Evolutionary conservation across 2,888 invertebrate genomes (phyloP).

Genomic region (Tridacna gigas): DNA sequence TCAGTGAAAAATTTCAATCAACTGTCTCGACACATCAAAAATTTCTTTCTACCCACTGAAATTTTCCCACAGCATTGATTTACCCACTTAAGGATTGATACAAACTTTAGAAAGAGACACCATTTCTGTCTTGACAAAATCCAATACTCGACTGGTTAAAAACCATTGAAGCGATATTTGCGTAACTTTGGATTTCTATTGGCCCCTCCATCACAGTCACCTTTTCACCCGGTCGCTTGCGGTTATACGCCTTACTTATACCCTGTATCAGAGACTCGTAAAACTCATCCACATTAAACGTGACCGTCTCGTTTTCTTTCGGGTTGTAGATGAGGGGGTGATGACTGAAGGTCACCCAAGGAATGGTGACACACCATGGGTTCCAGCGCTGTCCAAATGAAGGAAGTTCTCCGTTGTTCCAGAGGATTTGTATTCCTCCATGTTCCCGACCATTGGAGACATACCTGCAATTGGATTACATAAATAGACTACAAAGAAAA

Average conservation of each 20-base stretch:
- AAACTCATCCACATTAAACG: conserved; percentile 85
- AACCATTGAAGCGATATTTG: conserved; percentile 91
- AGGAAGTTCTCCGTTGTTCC: conserved; percentile 91
- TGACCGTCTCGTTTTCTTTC: conserved; percentile 82
- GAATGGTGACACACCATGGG: conserved; percentile 92
- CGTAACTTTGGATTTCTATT: conserved; percentile 92
- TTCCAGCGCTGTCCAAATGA: conserved; percentile 90
- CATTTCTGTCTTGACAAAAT: conserved; percentile 94
- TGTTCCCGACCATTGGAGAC: conserved; percentile 89
- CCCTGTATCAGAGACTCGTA: conserved; percentile 80
- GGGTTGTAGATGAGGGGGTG: conserved; percentile 88
- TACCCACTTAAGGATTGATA: neutral
- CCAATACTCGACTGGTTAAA: conserved; percentile 93
- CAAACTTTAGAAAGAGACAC: conserved; percentile 88
- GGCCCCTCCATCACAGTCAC: conserved; percentile 79
- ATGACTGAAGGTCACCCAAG: conserved; percentile 91
- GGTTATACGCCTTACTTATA: conserved; percentile 72
- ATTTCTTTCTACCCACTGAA: neutral
- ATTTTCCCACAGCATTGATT: neutral
- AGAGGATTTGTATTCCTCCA: conserved; percentile 90
- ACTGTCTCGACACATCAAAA: neutral
- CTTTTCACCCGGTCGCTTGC: conserved; percentile 75
- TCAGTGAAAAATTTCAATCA: neutral
- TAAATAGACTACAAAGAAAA: too few species aligned
- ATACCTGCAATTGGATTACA: conserved; percentile 16